A percentile compares a stretch with the other conserved stretches of the same genome.
Conservation (phyloP, 2,113 vertebrate species). For the Hipposideros armiger region DNA sequence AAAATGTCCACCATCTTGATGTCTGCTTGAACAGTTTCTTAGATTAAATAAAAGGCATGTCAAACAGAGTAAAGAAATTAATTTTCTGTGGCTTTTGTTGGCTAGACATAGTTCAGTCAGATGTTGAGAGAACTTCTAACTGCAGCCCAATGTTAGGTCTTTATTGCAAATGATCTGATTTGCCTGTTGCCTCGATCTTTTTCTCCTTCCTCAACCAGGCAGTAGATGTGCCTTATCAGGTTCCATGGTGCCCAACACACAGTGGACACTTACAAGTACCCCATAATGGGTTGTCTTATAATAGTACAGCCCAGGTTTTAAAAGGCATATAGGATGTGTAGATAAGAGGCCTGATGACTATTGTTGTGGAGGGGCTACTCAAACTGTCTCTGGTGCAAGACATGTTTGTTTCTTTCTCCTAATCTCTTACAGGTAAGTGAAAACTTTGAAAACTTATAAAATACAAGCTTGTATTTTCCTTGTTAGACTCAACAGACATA, state of each 20-base stretch:
- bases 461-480: neutral
- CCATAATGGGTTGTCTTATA: neutral
- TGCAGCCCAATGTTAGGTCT: rapidly evolving
- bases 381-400: neutral
- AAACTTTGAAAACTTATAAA: neutral
- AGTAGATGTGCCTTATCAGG: neutral
- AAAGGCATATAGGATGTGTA: neutral
- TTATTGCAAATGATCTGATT: neutral
- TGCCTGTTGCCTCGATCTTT: neutral
- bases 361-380: neutral
- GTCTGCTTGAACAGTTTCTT: neutral
- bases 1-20: neutral
- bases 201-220: neutral
- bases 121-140: neutral
- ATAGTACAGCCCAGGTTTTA: neutral
- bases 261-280: neutral
- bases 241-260: neutral
- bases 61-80: neutral
- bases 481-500: neutral
- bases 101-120: neutral
- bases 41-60: neutral
- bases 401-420: rapidly evolving
- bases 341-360: too few species aligned
- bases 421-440: neutral
- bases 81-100: neutral